phyloP scores from a whole-genome alignment of 2,888 invertebrate genomes.

The Galerucella calmariensis region DNA sequence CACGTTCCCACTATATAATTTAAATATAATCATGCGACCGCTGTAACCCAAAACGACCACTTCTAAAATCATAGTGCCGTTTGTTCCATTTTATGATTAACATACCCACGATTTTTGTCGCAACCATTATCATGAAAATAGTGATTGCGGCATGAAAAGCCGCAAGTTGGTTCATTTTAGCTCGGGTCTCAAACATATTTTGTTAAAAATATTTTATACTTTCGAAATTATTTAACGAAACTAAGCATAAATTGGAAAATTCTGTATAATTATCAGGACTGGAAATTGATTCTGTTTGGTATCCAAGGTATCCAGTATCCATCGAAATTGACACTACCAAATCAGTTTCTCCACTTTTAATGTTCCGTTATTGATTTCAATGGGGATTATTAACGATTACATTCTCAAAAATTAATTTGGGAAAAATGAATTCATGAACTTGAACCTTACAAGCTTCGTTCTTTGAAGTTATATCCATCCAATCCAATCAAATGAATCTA shows the following conservation, averaged over 20 bases:
- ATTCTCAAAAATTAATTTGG: too few species aligned
- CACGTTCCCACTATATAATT: not conserved
- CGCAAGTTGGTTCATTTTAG: conserved; percentile 20
- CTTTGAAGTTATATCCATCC: not conserved
- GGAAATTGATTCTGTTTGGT: too few species aligned
- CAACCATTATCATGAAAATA: conserved; percentile 29
- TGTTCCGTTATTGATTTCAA: too few species aligned
- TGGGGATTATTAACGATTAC: too few species aligned
- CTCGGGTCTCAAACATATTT: conserved; percentile 14
- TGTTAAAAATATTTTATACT: not conserved
- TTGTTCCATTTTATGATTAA: conserved; percentile 26
- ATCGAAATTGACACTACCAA: too few species aligned
- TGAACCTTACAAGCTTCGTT: not conserved
- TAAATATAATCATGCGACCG: not conserved
- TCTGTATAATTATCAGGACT: conserved; percentile 11
- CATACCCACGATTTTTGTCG: conserved; percentile 33
- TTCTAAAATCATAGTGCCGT: conserved; percentile 18
- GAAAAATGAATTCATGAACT: too few species aligned
- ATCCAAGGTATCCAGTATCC: too few species aligned
- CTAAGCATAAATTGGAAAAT: not conserved
- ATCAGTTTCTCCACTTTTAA: too few species aligned
- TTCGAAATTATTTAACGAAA: not conserved
- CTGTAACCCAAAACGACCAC: conserved; percentile 14
- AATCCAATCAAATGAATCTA: not conserved
- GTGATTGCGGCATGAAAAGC: conserved; percentile 26